phyloP scores from a whole-genome alignment of 2,113 vertebrate species.

The Prolemur simus region DNA sequence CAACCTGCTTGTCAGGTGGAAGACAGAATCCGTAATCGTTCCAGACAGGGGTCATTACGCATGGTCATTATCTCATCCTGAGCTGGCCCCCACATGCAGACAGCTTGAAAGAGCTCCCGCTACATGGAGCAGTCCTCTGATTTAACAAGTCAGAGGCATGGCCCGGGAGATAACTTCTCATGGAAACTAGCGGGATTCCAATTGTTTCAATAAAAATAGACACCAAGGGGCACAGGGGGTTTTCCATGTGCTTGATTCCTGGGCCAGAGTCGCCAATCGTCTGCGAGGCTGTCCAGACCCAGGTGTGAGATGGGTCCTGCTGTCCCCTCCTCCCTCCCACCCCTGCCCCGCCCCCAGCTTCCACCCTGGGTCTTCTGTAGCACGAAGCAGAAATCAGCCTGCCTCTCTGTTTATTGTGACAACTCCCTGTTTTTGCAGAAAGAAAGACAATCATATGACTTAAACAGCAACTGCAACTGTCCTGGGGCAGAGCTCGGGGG shows the following conservation, averaged over 20 bases:
- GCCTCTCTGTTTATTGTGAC: not conserved
- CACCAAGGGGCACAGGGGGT: too few species aligned
- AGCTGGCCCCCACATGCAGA: not conserved
- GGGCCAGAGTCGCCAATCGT: not conserved
- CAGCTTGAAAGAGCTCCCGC: not conserved
- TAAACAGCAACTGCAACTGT: not conserved
- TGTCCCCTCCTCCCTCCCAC: too few species aligned
- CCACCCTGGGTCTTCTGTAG: not conserved
- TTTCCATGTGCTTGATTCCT: not conserved
- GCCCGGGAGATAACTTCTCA: not conserved
- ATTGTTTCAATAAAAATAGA: not conserved
- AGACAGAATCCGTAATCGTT: not conserved
- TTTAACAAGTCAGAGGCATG: too few species aligned
- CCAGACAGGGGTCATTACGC: not conserved
- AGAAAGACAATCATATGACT: not conserved
- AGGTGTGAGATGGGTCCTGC: rapidly evolving
- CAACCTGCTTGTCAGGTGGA: not conserved
- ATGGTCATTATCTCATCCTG: not conserved
- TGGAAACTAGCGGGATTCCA: not conserved
- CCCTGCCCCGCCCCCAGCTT: not conserved
- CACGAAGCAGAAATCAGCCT: too few species aligned
- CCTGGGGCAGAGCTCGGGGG: not conserved
- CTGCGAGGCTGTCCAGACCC: not conserved
- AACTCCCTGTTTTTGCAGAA: not conserved
- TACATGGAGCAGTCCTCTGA: not conserved